Evolutionary conservation across 2,113 vertebrate genomes (phyloP).

Genomic region (Bufo bufo): DNA sequence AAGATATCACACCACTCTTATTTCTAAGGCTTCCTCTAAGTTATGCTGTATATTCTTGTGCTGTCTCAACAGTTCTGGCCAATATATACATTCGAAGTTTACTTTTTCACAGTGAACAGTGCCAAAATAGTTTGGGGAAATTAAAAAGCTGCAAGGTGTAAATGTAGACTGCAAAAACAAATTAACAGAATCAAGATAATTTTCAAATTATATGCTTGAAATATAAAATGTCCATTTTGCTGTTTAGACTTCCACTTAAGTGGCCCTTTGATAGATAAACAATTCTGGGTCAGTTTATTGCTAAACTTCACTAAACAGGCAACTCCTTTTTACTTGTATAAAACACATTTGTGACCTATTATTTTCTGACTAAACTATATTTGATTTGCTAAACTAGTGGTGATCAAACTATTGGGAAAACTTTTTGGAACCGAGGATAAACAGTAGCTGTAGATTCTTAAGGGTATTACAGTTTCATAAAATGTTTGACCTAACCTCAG

Average conservation of each 20-base stretch:
- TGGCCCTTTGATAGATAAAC: constrained; percentile 15
- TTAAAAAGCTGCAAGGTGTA: constrained; percentile 53
- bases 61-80: constrained; percentile 31
- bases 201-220: constrained; percentile 35
- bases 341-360: too few relatives aligned
- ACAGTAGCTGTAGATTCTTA: too few relatives aligned
- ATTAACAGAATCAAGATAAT: constrained; percentile 45
- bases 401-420: too few relatives aligned
- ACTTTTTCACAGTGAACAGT: constrained; percentile 11
- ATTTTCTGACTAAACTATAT: too few relatives aligned
- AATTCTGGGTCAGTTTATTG: not conserved
- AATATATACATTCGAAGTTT: constrained; percentile 46
- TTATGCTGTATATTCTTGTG: constrained; percentile 31
- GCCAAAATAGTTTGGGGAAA: constrained; percentile 48
- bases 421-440: too few relatives aligned
- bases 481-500: too few relatives aligned
- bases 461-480: too few relatives aligned
- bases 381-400: too few relatives aligned
- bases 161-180: constrained; percentile 53
- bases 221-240: constrained; percentile 6
- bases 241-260: constrained; percentile 5
- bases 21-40: not conserved
- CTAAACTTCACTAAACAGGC: too few relatives aligned
- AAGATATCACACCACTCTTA: not conserved
- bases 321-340: too few relatives aligned